Evolutionary conservation across 2,888 invertebrate genomes (phyloP), one percentile per base, ranked within the genome.

Genomic region (Chymomyza fuscimana): DNA sequence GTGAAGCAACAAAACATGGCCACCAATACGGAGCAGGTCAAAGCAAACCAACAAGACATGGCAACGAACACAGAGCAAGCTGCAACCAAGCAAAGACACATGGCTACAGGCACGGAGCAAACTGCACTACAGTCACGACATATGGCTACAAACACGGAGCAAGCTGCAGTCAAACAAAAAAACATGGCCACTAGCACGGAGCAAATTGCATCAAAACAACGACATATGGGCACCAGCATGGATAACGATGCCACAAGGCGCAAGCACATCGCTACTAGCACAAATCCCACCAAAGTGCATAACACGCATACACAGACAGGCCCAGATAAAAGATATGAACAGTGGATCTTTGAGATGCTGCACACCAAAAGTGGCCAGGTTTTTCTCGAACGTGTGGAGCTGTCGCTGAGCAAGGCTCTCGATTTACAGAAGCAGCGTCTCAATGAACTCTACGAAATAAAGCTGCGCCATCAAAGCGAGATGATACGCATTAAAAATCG

Each of bases 311-410:
- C 19, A 22, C 65, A 58, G 7, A 58, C 56, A 7, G 1, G 9
- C 5, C 60, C 51, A 0, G 78, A 75, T 9, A 89, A 88, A 56
- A 78, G 80, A 2, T 92, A 92, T 67, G 80, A 80, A 1, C 89
- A 90, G 50, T 92, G 92, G 92, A 86, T 92, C 51, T 71, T 82
- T 25, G 91, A 92, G 65, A 87, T 92, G 88, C 86, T 90, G 6
- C 81, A 83, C 59, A 89, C 90, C 0, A 63, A 76, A 40, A 90
- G 89, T 74, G 92, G 92, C 0, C 80, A 87, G 58, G 77, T 85
- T 22, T 92, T 92, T 71, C 76, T 92, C 40, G 88, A 89, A 15
- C 90, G 89, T 63, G 91, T 91, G 19, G 91, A 92, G 70, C 70
- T 78, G 6, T 88, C 91, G 4, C 63, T 92, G 4, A 78, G 77